Percentiles rank a stretch among this genome's conserved stretches.
Conservation (phyloP, 2,888 invertebrate genomes). For the Dryadula phaetusa region DNA sequence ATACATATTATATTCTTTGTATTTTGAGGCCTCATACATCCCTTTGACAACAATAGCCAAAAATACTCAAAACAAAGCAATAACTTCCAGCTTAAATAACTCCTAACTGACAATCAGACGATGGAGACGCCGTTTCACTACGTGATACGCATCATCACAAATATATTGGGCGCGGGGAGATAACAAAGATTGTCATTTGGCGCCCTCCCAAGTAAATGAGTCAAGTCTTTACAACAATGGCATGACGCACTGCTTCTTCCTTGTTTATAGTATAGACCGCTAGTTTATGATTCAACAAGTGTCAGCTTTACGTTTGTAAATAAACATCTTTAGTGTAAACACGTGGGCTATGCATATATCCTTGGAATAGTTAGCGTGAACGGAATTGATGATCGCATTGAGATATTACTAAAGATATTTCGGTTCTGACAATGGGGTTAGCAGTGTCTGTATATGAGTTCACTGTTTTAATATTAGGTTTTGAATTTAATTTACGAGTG, state of each 20-base stretch:
- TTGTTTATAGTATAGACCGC: constrained; percentile 59
- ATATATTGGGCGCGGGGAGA: constrained; percentile 37
- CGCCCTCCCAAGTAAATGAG: constrained; percentile 55
- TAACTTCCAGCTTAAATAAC: background rate
- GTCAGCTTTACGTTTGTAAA: constrained; percentile 47
- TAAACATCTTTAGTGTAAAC: constrained; percentile 44
- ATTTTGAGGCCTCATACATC: background rate
- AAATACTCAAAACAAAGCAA: constrained; percentile 5
- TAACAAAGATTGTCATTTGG: constrained; percentile 52
- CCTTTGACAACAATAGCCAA: background rate
- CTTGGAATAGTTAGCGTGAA: constrained; percentile 40
- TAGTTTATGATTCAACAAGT: constrained; percentile 63
- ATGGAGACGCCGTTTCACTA: constrained; percentile 11
- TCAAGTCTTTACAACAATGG: constrained; percentile 63
- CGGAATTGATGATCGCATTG: constrained; percentile 39
- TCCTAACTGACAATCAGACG: constrained; percentile 16
- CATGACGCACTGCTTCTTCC: constrained; percentile 61
- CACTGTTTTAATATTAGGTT: background rate
- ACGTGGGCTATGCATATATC: constrained; percentile 41
- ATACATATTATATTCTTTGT: background rate
- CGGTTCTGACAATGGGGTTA: constrained; percentile 3
- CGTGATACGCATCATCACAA: constrained; percentile 17
- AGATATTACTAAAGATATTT: constrained; percentile 23
- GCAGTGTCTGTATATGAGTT: background rate
- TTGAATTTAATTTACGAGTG: background rate